These are phyloP conservation scores for Pyrochroa serraticornis DNA, from an alignment of 2,888 invertebrate species.

Conservation along the genomic window DNA sequence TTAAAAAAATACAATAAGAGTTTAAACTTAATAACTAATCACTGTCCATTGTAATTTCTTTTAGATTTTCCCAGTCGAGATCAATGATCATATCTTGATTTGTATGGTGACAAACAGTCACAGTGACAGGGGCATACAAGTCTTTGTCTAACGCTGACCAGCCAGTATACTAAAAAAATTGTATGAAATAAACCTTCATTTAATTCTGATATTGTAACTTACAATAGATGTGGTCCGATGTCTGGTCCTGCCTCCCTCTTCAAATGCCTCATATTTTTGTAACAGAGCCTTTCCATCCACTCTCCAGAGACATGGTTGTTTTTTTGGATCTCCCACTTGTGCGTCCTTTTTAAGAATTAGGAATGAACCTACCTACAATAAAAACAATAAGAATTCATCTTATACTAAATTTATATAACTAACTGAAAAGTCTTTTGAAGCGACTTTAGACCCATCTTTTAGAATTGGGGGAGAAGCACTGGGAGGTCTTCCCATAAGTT, in stretches of 20 bases:
- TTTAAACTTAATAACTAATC: conserved; percentile 41
- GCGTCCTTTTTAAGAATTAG: conserved; percentile 55
- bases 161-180: conserved; percentile 53
- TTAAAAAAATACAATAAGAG: not conserved
- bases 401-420: not conserved
- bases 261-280: conserved; percentile 59
- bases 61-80: conserved; percentile 54
- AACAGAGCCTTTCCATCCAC: conserved; percentile 59
- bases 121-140: conserved; percentile 53
- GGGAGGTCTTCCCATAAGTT: conserved; percentile 13
- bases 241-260: conserved; percentile 48
- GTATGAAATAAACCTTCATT: not conserved
- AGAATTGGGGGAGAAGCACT: not conserved
- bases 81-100: conserved; percentile 52
- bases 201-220: conserved; percentile 36
- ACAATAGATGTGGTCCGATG: conserved; percentile 57
- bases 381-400: not conserved
- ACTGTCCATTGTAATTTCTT: conserved; percentile 50
- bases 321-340: conserved; percentile 49
- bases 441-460: not conserved
- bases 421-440: conserved; percentile 21
- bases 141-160: conserved; percentile 57
- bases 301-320: conserved; percentile 56
- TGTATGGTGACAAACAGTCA: conserved; percentile 50
- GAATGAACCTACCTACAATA: conserved; percentile 54